Evolutionary conservation across 1,140 invertebrate genomes (phyloP).

Genomic region (Drosophila subobscura): DNA sequence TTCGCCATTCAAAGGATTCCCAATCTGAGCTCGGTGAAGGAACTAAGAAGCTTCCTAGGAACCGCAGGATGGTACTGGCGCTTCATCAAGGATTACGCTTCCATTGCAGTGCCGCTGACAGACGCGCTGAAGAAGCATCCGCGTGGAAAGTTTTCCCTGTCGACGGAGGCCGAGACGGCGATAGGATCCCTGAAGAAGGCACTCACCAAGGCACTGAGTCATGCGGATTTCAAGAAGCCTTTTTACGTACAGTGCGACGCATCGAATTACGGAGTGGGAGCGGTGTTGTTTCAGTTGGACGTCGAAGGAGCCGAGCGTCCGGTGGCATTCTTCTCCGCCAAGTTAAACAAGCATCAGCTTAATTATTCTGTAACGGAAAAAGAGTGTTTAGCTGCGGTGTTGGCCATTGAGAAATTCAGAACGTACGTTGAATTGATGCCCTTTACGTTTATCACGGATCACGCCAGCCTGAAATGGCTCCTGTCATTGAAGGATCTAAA

Average conservation of each 20-base stretch:
- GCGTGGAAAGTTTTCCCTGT: neutral
- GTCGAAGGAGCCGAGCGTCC: neutral
- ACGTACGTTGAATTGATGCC: constrained; percentile 2
- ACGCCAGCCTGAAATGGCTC: constrained; percentile 5
- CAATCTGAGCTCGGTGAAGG: constrained; percentile 1
- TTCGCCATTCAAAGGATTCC: constrained; percentile 28
- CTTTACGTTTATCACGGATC: constrained; percentile 1
- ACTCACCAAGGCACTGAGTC: neutral
- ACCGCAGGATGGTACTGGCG: constrained; percentile 23
- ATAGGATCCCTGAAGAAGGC: constrained; percentile 5
- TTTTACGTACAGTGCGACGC: constrained; percentile 16
- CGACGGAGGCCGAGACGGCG: neutral
- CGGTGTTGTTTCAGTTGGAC: neutral
- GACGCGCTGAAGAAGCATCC: constrained; percentile 2
- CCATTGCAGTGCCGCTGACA: constrained; percentile 6
- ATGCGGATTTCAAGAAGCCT: neutral
- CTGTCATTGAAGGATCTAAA: constrained; percentile 6
- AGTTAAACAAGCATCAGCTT: neutral
- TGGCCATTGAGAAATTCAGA: neutral
- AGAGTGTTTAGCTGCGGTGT: constrained; percentile 4
- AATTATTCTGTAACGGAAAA: constrained; percentile 18
- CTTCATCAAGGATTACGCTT: constrained; percentile 15
- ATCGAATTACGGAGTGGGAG: neutral
- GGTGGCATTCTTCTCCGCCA: constrained; percentile 1
- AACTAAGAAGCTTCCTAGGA: constrained; percentile 23